A percentile compares a stretch with the other conserved stretches of the same genome.
Conservation (phyloP, 1,140 invertebrate species). For the Cydia amplana region DNA sequence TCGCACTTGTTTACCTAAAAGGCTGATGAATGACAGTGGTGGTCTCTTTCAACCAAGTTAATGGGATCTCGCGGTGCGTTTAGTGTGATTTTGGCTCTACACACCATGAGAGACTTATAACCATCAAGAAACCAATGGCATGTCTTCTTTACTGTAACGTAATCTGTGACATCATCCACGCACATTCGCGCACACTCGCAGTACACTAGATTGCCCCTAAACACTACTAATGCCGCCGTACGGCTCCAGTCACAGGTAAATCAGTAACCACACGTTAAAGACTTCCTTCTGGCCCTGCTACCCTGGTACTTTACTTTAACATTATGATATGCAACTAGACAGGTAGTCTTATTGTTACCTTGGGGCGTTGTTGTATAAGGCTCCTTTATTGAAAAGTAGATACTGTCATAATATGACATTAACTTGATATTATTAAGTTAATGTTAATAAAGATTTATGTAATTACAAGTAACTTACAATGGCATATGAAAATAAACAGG, state of each 20-base stretch:
- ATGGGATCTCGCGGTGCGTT: not conserved
- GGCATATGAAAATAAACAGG: too few species aligned
- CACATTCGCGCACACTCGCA: not conserved
- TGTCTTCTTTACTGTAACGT: not conserved
- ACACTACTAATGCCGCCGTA: conserved; percentile 1
- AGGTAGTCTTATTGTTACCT: conserved; percentile 3
- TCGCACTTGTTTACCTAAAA: too few species aligned
- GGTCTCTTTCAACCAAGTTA: too few species aligned
- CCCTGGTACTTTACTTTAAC: conserved; percentile 28
- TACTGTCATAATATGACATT: too few species aligned
- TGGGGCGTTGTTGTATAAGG: not conserved
- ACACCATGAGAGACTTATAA: too few species aligned
- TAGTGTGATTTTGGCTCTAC: not conserved
- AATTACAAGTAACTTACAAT: too few species aligned
- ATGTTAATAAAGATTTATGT: too few species aligned
- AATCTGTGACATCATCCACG: not conserved
- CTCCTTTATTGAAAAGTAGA: not conserved
- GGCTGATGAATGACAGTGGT: too few species aligned
- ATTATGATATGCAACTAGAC: conserved; percentile 2
- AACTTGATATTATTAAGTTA: not conserved
- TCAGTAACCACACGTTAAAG: conserved; percentile 19
- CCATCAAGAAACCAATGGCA: not conserved
- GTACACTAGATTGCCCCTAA: conserved; percentile 18
- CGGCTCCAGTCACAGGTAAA: conserved; percentile 24
- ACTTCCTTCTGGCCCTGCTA: conserved; percentile 29